A percentile compares a stretch with the other conserved stretches of the same genome.
These are phyloP conservation scores for Limenitis arthemis DNA, from an alignment of 2,888 invertebrate genomes.

Conservation along the genomic window DNA sequence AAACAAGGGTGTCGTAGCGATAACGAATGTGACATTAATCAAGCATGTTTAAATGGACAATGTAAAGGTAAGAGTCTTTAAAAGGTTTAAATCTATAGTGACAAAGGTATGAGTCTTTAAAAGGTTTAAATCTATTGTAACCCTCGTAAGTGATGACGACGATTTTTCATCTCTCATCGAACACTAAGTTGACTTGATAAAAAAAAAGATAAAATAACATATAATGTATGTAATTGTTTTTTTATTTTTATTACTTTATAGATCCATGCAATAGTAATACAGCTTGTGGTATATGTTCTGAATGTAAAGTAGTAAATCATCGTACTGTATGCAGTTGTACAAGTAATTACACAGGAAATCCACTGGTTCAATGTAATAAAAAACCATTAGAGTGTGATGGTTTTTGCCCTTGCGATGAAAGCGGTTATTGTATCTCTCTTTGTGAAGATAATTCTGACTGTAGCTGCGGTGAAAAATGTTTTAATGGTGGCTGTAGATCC, in stretches of 20 bases:
- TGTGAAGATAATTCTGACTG: constrained; percentile 81
- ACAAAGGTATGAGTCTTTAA: too few species aligned
- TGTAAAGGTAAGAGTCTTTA: constrained; percentile 74
- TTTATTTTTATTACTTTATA: constrained; percentile 37
- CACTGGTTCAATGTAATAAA: constrained; percentile 82
- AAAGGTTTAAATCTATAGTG: background rate
- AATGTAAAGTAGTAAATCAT: constrained; percentile 87
- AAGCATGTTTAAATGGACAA: constrained; percentile 87
- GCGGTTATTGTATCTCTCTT: constrained; percentile 82
- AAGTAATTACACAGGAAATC: constrained; percentile 85
- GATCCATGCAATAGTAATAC: constrained; percentile 84
- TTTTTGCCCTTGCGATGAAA: constrained; percentile 84
- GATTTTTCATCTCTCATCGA: too few species aligned
- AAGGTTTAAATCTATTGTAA: too few species aligned
- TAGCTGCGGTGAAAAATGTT: constrained; percentile 86
- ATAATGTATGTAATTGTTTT: background rate
- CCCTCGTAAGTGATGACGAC: too few species aligned
- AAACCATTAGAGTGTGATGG: constrained; percentile 82
- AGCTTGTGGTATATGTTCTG: constrained; percentile 87
- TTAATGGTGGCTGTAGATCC: constrained; percentile 79
- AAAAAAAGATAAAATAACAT: too few species aligned
- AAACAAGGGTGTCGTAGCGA: constrained; percentile 91
- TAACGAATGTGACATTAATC: constrained; percentile 79
- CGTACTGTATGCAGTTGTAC: constrained; percentile 90
- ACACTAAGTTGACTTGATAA: background rate